Evolutionary conservation across 1,140 invertebrate genomes (phyloP).

Genomic region (Zaprionus tsacasi): DNA sequence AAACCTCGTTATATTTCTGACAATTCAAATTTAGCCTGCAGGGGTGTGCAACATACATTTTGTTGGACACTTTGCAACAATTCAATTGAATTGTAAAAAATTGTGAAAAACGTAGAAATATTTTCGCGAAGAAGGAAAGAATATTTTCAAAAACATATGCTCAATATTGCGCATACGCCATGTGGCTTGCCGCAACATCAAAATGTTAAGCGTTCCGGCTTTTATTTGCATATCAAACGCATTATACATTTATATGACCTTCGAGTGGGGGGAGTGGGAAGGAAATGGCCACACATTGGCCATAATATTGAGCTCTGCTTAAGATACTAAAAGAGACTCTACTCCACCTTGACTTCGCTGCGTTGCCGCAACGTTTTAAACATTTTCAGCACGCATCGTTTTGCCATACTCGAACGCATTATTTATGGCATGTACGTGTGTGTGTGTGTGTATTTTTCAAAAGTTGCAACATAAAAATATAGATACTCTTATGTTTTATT

Average conservation of each 20-base stretch:
- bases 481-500: conserved; percentile 47
- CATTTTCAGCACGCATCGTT: conserved; percentile 65
- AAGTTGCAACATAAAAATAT: conserved; percentile 45
- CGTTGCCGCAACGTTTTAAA: conserved; percentile 46
- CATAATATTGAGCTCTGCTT: conserved; percentile 51
- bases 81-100: conserved; percentile 75
- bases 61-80: conserved; percentile 66
- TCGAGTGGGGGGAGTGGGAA: background rate
- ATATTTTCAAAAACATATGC: conserved; percentile 23
- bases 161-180: conserved; percentile 58
- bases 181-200: conserved; percentile 24
- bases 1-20: conserved; percentile 76
- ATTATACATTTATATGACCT: conserved; percentile 54
- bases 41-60: conserved; percentile 47
- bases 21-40: conserved; percentile 69
- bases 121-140: background rate
- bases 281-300: conserved; percentile 30
- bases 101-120: conserved; percentile 9
- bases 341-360: conserved; percentile 29
- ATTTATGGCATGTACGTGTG: conserved; percentile 65
- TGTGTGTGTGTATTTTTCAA: conserved; percentile 23
- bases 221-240: conserved; percentile 71
- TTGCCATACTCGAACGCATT: conserved; percentile 65
- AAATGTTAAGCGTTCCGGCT: conserved; percentile 46
- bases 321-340: conserved; percentile 15